These are phyloP conservation scores for Microcaecilia unicolor DNA, from an alignment of 2,797 vertebrate species.

Conservation along the genomic window DNA sequence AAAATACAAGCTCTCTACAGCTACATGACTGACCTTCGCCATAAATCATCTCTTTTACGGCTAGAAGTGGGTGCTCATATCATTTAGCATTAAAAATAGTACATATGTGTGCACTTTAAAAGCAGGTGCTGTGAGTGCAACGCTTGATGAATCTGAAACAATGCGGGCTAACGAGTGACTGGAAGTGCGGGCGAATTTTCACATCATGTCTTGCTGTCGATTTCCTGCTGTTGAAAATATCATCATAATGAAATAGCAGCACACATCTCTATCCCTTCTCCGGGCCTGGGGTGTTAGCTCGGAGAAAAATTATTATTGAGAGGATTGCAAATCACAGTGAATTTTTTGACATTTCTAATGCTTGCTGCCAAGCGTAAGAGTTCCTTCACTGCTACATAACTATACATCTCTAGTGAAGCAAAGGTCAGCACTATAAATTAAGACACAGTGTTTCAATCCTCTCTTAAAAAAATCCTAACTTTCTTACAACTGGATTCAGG, in stretches of 20 bases:
- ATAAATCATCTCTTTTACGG: constrained; percentile 50
- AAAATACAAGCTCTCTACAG: constrained; percentile 45
- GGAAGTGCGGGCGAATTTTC: constrained; percentile 22
- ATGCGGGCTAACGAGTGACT: constrained; percentile 32
- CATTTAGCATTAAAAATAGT: constrained; percentile 35
- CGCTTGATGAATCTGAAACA: constrained; percentile 28
- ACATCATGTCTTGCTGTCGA: constrained; percentile 27
- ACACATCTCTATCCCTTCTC: constrained; percentile 16
- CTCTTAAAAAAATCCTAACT: constrained; percentile 21
- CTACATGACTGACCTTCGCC: constrained; percentile 44
- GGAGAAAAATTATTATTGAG: constrained; percentile 32
- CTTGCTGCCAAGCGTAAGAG: constrained; percentile 36
- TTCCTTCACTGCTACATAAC: constrained; percentile 37
- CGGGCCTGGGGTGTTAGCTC: constrained; percentile 23
- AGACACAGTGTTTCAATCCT: constrained; percentile 31
- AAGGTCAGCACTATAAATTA: constrained; percentile 57
- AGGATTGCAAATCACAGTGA: constrained; percentile 38
- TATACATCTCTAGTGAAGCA: constrained; percentile 44
- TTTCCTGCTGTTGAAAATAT: constrained; percentile 29
- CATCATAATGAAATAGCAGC: constrained; percentile 6
- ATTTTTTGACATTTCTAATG: constrained; percentile 47
- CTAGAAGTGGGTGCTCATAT: constrained; percentile 30
- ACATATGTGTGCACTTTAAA: constrained; percentile 17
- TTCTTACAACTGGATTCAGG: constrained; percentile 25
- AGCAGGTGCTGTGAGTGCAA: constrained; percentile 18